Percentiles rank a stretch among this genome's conserved stretches.
Conservation (phyloP, 2,113 vertebrate species). For the Penelope pileata region DNA sequence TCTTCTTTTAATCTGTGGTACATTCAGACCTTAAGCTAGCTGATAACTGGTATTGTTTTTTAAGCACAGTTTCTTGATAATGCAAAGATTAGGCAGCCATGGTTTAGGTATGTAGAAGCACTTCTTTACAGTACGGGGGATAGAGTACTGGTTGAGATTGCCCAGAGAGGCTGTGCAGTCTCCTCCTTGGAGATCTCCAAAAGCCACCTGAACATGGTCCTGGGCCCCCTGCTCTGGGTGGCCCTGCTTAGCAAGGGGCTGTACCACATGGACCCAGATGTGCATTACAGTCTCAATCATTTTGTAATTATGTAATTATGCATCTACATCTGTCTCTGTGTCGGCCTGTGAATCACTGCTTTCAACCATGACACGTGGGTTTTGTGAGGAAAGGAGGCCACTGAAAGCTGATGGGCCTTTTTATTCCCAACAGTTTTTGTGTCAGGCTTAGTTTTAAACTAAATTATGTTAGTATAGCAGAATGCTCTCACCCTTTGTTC, state of each 20-base stretch:
- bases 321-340: background rate
- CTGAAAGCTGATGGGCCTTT: background rate
- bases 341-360: background rate
- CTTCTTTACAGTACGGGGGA: background rate
- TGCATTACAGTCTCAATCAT: background rate
- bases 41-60: background rate
- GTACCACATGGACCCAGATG: too few species aligned
- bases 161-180: background rate
- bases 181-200: too few species aligned
- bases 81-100: background rate
- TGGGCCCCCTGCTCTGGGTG: too few species aligned
- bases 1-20: background rate
- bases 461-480: background rate
- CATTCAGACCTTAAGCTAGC: background rate
- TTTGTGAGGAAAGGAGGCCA: background rate
- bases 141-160: background rate
- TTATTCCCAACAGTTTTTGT: background rate
- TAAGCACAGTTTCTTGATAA: background rate
- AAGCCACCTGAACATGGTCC: too few species aligned
- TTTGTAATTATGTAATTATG: background rate
- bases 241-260: too few species aligned
- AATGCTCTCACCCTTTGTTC: background rate
- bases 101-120: background rate
- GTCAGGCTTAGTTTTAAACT: background rate
- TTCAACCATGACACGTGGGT: background rate